Evolutionary conservation across 2,113 vertebrate genomes (phyloP).

Genomic region (Panthera leo): DNA sequence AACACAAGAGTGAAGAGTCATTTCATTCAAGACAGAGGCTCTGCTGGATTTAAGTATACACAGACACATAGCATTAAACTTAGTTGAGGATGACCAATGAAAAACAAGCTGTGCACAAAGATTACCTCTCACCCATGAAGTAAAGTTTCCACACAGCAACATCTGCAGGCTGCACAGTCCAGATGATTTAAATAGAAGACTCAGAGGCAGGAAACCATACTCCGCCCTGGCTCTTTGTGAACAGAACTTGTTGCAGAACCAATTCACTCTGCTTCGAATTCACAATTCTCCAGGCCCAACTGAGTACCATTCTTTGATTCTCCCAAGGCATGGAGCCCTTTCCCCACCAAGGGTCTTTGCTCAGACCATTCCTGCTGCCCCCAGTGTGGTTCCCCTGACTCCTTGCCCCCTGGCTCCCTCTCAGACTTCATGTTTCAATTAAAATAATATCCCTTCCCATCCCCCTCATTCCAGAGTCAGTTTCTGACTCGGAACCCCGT

Average conservation of each 20-base stretch:
- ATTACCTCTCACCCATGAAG: neutral
- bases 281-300: neutral
- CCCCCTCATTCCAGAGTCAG: neutral
- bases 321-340: neutral
- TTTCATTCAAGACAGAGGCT: neutral
- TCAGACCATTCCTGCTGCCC: neutral
- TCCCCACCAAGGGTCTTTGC: neutral
- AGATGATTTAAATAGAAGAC: neutral
- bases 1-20: neutral
- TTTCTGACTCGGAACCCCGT: neutral
- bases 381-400: neutral
- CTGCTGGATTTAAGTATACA: neutral
- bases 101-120: neutral
- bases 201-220: neutral
- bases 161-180: constrained; percentile 15
- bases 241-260: neutral
- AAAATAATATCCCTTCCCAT: neutral
- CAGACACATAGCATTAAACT: neutral
- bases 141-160: constrained; percentile 35
- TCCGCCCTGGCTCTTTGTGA: neutral
- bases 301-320: neutral
- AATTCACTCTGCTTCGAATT: neutral
- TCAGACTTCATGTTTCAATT: constrained; percentile 41
- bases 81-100: neutral
- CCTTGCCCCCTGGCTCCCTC: neutral